These are phyloP conservation scores for Hyperoplus immaculatus DNA, from an alignment of 2,797 vertebrate genomes.

Conservation along the genomic window DNA sequence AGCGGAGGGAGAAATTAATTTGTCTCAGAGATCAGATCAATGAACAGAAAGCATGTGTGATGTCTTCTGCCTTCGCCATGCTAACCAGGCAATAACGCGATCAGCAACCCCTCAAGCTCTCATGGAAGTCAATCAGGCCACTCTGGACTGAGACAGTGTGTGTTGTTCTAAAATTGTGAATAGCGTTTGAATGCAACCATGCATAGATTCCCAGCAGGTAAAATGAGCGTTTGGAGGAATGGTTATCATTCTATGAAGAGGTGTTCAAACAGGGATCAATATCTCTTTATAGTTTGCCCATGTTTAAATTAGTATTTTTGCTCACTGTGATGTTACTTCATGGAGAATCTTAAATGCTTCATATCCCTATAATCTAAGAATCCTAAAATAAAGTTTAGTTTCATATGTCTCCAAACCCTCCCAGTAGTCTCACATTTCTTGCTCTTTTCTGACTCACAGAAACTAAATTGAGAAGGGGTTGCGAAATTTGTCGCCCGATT, in stretches of 20 bases:
- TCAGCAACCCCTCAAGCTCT: constrained; percentile 35
- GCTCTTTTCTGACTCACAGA: too few relatives aligned
- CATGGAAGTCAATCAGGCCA: constrained; percentile 50
- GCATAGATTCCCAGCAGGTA: constrained; percentile 8
- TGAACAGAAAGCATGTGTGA: constrained; percentile 44
- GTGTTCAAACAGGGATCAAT: constrained; percentile 38
- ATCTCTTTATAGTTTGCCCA: too few relatives aligned
- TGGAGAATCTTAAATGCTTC: too few relatives aligned
- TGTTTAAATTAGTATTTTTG: too few relatives aligned
- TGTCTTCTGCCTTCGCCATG: constrained; percentile 18
- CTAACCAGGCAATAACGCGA: constrained; percentile 38
- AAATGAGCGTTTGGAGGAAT: constrained; percentile 20
- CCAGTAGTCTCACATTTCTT: too few relatives aligned
- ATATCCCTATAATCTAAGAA: too few relatives aligned
- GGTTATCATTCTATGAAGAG: constrained; percentile 17
- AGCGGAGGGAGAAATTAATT: constrained; percentile 39
- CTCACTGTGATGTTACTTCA: too few relatives aligned
- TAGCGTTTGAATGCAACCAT: constrained; percentile 18
- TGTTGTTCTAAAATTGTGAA: neutral
- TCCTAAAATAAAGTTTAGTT: too few relatives aligned
- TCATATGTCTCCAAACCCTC: too few relatives aligned
- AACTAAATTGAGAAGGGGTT: too few relatives aligned
- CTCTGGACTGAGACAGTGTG: constrained; percentile 7
- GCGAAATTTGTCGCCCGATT: too few relatives aligned
- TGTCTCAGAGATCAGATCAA: constrained; percentile 56